Base-by-base conservation (phyloP, 2,797 vertebrate genomes). In the Catharus ustulatus region DNA sequence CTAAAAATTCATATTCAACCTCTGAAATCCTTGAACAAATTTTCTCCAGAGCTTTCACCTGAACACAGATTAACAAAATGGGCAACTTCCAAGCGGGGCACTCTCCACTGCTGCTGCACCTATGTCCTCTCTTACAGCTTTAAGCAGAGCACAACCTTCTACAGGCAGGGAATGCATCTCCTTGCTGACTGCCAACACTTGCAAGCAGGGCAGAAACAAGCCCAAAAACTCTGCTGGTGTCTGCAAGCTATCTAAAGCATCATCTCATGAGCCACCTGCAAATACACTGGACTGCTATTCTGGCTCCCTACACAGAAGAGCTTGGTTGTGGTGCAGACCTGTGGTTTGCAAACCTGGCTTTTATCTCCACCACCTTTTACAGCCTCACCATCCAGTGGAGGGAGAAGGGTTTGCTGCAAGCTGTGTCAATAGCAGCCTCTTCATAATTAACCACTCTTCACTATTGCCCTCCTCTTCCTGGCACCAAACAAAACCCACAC, bases 1-100 rank as follows among this genome's bases (percentile, higher is more conserved):
- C 38, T 71, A 72, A 83, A 51, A 91, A 22, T 13, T 79, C 15
- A 14, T 5, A 43, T 11, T 24, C 20, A 43, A 32, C n/a, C 46
- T 72, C 43, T 43, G 19, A 79, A 87, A 90, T 1, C 3, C 32
- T 34, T 30, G 17, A 45, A 26, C 8, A 66, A 9, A 22, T 74
- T 84, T 71, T 80, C 38, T 83, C 57, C 61, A 51, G 29, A 81
- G 22, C 19, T n/a, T 75, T 49, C 32, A 21, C 29, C 10, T 61
- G 22, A 30, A 57, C 13, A 49, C 1, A 63, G 15, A 57, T 16
- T 5, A 84, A 87, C 18, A 46, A 87, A 79, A 76, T 0, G 2
- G 5, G 11, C 34, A 90, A 36, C 40, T 59, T 46, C 54, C 20
- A 77, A 10, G 45, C 0, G 0, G 24, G 52, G 10, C 3, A 11